Conservation (phyloP, 92 coral and sea anemone genomes). For the Diadumene lineata region DNA sequence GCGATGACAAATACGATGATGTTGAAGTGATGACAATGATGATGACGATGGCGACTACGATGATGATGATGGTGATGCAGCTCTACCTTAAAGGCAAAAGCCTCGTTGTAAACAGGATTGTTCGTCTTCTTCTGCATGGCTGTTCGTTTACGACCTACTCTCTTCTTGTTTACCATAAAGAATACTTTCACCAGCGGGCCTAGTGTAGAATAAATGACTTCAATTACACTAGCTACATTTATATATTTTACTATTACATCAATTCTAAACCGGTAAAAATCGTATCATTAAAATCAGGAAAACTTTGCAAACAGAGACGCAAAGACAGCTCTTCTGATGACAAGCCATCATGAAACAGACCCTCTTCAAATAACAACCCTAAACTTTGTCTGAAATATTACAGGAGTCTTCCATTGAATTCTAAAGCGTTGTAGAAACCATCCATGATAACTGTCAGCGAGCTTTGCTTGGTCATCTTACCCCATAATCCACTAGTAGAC, state of each 20-base stretch:
- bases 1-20: not conserved
- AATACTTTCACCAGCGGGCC: constrained; percentile 89
- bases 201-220: constrained; percentile 4
- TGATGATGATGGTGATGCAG: not conserved
- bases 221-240: no score
- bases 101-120: constrained; percentile 98
- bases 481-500: constrained; percentile 85
- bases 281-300: no score
- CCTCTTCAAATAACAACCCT: no score
- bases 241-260: no score
- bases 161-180: constrained; percentile 77
- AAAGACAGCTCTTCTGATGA: no score
- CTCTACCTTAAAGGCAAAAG: constrained; percentile 78
- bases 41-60: not conserved
- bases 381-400: no score
- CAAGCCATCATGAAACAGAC: no score
- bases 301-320: no score
- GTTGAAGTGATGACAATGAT: not conserved
- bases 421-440: no score
- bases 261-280: no score
- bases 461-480: constrained; percentile 30
- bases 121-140: constrained; percentile 88
- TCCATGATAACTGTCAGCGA: no score
- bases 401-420: no score
- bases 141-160: constrained; percentile 89